A percentile compares a stretch with the other conserved stretches of the same genome.
Conservation (phyloP, 2,888 invertebrate genomes). For the Temnothorax unifasciatus region DNA sequence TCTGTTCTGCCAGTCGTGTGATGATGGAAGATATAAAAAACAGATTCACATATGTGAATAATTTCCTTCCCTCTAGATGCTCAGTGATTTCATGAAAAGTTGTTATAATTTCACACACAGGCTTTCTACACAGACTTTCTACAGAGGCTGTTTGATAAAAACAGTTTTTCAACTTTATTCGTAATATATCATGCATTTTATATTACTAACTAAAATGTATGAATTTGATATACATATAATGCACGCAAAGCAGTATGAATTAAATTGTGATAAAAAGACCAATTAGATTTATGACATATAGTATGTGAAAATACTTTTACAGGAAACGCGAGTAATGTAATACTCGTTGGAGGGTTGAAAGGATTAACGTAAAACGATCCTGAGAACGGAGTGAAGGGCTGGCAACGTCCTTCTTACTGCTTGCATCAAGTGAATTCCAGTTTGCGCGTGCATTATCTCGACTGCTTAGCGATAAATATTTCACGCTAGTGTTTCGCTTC, state of each 20-base stretch:
- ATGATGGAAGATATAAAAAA: conserved; percentile 38
- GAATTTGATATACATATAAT: conserved; percentile 4
- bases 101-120: conserved; percentile 15
- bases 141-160: background rate
- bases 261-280: background rate
- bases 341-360: conserved; percentile 3
- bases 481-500: conserved; percentile 64
- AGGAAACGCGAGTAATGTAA: conserved; percentile 13
- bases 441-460: conserved; percentile 76
- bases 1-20: background rate
- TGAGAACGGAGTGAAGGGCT: conserved; percentile 45
- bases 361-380: conserved; percentile 46
- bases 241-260: background rate
- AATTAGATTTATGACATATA: background rate
- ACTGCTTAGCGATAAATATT: conserved; percentile 76
- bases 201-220: background rate
- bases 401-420: conserved; percentile 36
- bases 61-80: conserved; percentile 8
- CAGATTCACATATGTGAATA: conserved; percentile 17
- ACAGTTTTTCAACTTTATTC: background rate
- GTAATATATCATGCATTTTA: conserved; percentile 1
- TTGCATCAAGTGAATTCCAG: conserved; percentile 74
- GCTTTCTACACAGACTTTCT: background rate
- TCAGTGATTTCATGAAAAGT: conserved; percentile 40
- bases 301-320: background rate